Evolutionary conservation across 2,888 invertebrate genomes (phyloP).

Genomic region (Neoitamus cyanurus): DNA sequence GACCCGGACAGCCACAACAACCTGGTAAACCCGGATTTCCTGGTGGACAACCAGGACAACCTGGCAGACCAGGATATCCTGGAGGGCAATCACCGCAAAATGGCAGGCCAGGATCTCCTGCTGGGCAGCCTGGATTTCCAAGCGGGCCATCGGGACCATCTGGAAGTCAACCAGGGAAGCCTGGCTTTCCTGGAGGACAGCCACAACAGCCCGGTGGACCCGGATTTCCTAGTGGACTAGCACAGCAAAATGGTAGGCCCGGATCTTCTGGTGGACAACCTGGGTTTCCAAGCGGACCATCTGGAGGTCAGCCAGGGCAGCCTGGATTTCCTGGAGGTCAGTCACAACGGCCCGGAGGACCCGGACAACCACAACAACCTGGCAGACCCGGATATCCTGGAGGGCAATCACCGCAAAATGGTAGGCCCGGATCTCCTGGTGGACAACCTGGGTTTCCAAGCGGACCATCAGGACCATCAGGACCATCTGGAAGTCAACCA

Average conservation of each 20-base stretch:
- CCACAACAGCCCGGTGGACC: background rate
- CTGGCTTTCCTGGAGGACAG: background rate
- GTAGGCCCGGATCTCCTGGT: background rate
- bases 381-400: background rate
- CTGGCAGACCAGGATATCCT: conserved; percentile 1
- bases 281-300: background rate
- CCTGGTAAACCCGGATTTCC: background rate
- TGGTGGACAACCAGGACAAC: background rate
- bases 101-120: background rate
- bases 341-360: conserved; percentile 20
- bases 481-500: background rate
- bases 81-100: background rate
- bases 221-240: background rate
- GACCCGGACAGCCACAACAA: background rate
- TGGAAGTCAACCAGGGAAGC: background rate
- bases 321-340: conserved; percentile 31
- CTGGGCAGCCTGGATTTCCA: background rate
- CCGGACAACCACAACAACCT: background rate
- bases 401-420: conserved; percentile 22
- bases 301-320: background rate
- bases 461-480: background rate
- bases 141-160: background rate
- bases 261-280: too few relatives aligned
- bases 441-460: background rate
- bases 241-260: background rate